Evolutionary conservation across 2,113 vertebrate genomes (phyloP), one percentile per base, ranked within the genome.

Genomic region (Rhadina sibilatrix): DNA sequence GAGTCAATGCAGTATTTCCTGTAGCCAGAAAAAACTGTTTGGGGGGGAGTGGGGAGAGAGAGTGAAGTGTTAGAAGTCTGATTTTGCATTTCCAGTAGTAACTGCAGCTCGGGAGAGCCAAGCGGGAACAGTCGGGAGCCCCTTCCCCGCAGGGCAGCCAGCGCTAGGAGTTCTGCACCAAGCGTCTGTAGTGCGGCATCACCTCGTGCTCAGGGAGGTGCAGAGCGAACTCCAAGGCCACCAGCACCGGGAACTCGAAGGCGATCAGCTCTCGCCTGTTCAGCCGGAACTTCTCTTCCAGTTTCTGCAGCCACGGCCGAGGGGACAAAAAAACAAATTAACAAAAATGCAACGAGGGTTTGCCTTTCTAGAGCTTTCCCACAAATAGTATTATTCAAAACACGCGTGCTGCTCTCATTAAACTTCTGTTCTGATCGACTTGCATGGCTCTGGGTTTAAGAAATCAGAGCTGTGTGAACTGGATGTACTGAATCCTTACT

Each of bases 171-270:
- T 98, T 98, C 97, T 99, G 99, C 90, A 99, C 97, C 96, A 99
- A 95, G 78, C 99, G 99, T 98, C 99, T 99, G 97, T 99, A 99
- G 98, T 99, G 99, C 2, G 99, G 99, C 99, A 99, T 99, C 97
- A 99, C 98, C 91, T 99, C 99, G 0, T 99, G 98, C 87, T 99
- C 99, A 0, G 99, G 99, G 28, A 99, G 98, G 95, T 99, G 99
- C 63, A 99, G 98, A 68, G 99, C 99, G 89, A 99, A 99, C 96
- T 99, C 99, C 97, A 99, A 98, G 84, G 99, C 99, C 97, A 99
- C 99, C 95, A 99, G 97, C 83, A 99, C 99, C 0, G 99, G 99
- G 97, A 99, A 99, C 96, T 99, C 99, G 5, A 99, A 99, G 97
- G 99, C 99, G 9, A 99, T 99, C 96, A 99, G 98, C 97, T 99